Conservation (phyloP, 2,113 vertebrate genomes). For the Mesocricetus auratus region DNA sequence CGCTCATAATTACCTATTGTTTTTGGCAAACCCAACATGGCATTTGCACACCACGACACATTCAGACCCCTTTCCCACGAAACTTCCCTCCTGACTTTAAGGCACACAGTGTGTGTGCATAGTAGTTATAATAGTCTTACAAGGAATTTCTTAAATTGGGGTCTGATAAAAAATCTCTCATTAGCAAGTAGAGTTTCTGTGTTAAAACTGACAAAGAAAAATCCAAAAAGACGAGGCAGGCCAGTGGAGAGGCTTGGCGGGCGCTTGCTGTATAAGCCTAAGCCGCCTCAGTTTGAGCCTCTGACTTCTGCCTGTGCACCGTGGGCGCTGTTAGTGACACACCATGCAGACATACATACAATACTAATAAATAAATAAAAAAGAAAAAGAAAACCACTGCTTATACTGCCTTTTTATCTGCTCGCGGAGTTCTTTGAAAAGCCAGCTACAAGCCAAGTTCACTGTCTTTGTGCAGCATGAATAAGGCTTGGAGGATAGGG, state of each 20-base stretch:
- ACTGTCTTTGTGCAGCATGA: background rate
- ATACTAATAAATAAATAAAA: background rate
- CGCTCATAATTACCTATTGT: slow-evolving; percentile 85
- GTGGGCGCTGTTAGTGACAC: background rate
- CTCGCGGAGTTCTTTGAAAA: background rate
- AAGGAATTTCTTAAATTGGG: slow-evolving; percentile 7
- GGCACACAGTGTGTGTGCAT: background rate
- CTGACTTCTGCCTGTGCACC: too few relatives aligned
- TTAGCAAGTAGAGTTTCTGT: slow-evolving; percentile 9
- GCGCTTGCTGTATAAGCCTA: too few relatives aligned
- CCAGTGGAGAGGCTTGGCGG: background rate
- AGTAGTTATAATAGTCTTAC: slow-evolving; percentile 46
- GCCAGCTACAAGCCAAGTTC: background rate
- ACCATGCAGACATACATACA: background rate
- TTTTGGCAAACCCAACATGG: slow-evolving; percentile 81
- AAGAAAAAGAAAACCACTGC: background rate
- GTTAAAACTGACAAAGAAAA: background rate
- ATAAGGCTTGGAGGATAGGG: background rate
- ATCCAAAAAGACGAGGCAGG: background rate
- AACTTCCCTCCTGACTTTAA: slow-evolving; percentile 74
- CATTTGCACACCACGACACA: slow-evolving; percentile 74
- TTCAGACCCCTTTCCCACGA: slow-evolving; percentile 73
- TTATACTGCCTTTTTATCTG: background rate
- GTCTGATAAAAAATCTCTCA: background rate
- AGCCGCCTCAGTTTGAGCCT: too few relatives aligned